Evolutionary conservation across 2,888 invertebrate genomes (phyloP).

Genomic region (Deroplatys truncata): DNA sequence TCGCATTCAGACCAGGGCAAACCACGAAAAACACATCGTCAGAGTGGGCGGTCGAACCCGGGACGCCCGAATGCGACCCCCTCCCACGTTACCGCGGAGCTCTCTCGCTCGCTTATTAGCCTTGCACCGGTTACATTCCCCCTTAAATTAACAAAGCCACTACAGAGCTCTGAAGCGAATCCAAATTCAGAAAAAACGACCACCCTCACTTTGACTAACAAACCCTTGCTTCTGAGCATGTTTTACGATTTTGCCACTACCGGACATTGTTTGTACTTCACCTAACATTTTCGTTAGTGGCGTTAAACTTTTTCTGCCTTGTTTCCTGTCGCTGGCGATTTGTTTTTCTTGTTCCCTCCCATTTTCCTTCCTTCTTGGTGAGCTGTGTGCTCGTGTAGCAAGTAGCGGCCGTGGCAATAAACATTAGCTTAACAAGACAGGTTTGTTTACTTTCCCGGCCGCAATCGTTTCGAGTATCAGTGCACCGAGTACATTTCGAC

Average conservation of each 20-base stretch:
- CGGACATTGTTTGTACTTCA: background rate
- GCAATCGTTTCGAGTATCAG: background rate
- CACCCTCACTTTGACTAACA: background rate
- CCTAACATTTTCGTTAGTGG: background rate
- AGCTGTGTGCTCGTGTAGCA: background rate
- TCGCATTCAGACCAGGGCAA: too few relatives aligned
- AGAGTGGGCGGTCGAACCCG: too few relatives aligned
- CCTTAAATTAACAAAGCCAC: too few relatives aligned
- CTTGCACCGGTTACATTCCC: too few relatives aligned
- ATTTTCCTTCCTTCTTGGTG: background rate
- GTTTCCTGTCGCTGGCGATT: background rate
- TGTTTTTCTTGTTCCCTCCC: background rate
- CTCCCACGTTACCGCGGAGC: too few relatives aligned
- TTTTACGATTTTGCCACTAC: background rate
- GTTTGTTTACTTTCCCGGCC: background rate
- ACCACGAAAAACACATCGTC: too few relatives aligned
- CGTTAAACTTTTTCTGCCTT: background rate
- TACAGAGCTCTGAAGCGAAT: too few relatives aligned
- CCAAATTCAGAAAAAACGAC: background rate
- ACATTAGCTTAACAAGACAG: background rate
- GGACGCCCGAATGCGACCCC: too few relatives aligned
- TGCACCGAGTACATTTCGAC: background rate
- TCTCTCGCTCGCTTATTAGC: too few relatives aligned
- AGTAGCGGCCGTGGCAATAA: background rate
- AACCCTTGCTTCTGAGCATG: background rate